A percentile compares a stretch with the other conserved stretches of the same genome.
Evolutionary conservation across 2,888 invertebrate genomes (phyloP).

Genomic region (Tachina lurida): DNA sequence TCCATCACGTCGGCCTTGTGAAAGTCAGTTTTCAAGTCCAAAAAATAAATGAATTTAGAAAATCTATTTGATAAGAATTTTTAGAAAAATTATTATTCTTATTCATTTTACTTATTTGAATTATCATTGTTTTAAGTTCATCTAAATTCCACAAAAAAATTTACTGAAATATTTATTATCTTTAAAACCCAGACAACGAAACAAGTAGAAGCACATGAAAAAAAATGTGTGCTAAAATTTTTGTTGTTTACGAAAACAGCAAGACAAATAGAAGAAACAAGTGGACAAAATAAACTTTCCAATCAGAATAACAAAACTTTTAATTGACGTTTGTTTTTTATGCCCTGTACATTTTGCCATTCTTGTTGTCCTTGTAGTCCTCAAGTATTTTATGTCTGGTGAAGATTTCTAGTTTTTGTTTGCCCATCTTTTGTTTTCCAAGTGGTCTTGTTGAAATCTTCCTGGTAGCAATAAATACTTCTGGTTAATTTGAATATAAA

Average conservation of each 20-base stretch:
- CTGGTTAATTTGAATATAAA: constrained; percentile 2
- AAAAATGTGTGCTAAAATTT: neutral
- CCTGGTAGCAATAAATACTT: neutral
- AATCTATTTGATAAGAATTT: too few species aligned
- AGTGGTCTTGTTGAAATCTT: neutral
- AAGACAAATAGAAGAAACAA: neutral
- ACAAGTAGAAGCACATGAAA: neutral
- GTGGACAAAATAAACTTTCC: neutral
- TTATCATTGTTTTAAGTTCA: too few species aligned
- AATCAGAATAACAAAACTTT: neutral
- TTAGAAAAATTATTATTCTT: too few species aligned
- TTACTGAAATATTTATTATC: too few species aligned
- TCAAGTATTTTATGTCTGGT: neutral
- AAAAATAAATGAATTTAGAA: too few species aligned
- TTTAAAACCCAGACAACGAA: too few species aligned
- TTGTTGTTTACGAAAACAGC: neutral
- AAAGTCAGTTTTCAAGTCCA: too few species aligned
- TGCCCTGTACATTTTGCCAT: neutral
- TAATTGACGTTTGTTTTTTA: neutral
- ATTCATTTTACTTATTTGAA: too few species aligned
- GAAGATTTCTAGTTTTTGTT: neutral
- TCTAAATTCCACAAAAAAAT: too few species aligned
- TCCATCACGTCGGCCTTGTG: too few species aligned
- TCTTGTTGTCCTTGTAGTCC: neutral
- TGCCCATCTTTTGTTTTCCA: neutral